These are phyloP conservation scores for Pterois miles DNA, from an alignment of 2,797 vertebrate species.

Conservation along the genomic window DNA sequence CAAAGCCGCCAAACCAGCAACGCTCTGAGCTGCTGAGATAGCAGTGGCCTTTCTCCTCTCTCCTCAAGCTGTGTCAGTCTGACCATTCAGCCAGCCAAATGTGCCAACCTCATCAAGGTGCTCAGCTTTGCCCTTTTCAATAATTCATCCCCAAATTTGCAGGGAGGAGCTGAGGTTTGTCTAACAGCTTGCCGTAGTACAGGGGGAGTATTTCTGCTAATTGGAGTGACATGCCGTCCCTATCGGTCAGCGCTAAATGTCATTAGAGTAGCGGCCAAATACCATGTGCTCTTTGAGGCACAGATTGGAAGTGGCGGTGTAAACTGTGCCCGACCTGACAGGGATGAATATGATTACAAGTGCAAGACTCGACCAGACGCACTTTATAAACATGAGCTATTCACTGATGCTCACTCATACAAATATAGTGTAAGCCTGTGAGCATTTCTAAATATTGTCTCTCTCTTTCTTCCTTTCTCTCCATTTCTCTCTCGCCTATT, in stretches of 20 bases:
- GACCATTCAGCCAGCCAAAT: constrained; percentile 66
- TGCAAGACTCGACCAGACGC: constrained; percentile 35
- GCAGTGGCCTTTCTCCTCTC: constrained; percentile 58
- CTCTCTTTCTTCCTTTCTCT: neutral
- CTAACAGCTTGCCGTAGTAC: constrained; percentile 62
- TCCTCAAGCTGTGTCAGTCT: constrained; percentile 64
- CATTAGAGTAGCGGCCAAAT: constrained; percentile 69
- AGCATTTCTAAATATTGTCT: constrained; percentile 26
- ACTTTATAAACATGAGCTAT: constrained; percentile 51
- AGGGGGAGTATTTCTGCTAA: constrained; percentile 63
- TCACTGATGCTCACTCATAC: constrained; percentile 41
- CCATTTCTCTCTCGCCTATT: neutral
- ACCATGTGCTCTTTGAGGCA: constrained; percentile 56
- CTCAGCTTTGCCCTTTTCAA: constrained; percentile 79
- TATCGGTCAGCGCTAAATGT: constrained; percentile 72
- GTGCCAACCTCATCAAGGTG: constrained; percentile 74
- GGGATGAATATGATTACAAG: constrained; percentile 48
- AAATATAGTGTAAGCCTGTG: constrained; percentile 25
- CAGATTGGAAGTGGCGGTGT: constrained; percentile 52
- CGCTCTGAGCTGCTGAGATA: constrained; percentile 63
- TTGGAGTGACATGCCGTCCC: constrained; percentile 71
- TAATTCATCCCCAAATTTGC: constrained; percentile 80
- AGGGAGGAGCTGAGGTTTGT: constrained; percentile 63
- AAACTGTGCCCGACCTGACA: constrained; percentile 55
- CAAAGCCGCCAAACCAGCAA: constrained; percentile 33